Evolutionary conservation across 37 sponge, comb jelly and placozoan species (phyloP).

Genomic region (Halichondria panicea): DNA sequence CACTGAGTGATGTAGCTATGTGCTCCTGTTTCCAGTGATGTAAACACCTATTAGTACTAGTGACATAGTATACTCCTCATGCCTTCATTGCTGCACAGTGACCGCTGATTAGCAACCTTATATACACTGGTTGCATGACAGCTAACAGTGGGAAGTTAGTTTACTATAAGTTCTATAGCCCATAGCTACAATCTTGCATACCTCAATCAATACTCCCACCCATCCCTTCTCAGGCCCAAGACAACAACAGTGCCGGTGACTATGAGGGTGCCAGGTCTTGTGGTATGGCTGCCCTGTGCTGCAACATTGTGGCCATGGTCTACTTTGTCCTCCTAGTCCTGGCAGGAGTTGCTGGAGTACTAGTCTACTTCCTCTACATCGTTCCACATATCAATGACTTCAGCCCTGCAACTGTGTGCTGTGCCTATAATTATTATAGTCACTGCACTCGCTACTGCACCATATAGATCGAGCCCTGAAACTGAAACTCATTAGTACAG

Average conservation of each 20-base stretch:
- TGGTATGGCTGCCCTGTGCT: constrained; percentile 16
- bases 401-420: not conserved
- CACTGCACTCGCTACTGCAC: not conserved
- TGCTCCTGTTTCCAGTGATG: not conserved
- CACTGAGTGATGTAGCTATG: not conserved
- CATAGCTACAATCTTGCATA: not conserved
- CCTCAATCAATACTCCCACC: not conserved
- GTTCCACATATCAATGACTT: not conserved
- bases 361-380: not conserved
- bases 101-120: too few relatives aligned
- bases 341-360: not conserved
- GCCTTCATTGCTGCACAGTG: too few relatives aligned
- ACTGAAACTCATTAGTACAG: not conserved
- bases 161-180: too few relatives aligned
- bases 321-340: constrained; percentile 3
- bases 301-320: constrained; percentile 3
- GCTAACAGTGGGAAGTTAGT: too few relatives aligned
- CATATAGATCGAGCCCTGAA: not conserved
- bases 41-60: too few relatives aligned
- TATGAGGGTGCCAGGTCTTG: constrained; percentile 13
- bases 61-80: too few relatives aligned
- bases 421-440: not conserved
- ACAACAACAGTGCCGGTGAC: constrained; percentile 30
- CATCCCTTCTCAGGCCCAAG: constrained; percentile 4
- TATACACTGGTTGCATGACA: too few relatives aligned